Conservation (phyloP, 2,113 vertebrate genomes). For the Halcyon senegalensis region DNA sequence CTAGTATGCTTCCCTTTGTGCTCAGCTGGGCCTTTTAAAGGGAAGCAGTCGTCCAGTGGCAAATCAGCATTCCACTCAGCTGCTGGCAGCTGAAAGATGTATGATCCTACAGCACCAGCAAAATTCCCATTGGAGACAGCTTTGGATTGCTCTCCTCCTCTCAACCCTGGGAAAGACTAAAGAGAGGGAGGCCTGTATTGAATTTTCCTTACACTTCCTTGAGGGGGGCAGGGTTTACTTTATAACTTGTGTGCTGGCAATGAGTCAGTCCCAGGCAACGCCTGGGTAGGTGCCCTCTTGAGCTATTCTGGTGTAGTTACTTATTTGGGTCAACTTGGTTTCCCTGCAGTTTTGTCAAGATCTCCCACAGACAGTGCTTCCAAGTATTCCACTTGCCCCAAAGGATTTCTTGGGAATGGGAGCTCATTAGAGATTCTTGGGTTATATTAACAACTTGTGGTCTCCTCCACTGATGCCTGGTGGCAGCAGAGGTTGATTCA, state of each 20-base stretch:
- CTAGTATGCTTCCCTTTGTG: neutral
- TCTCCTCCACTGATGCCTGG: slow-evolving; percentile 9
- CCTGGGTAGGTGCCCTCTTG: neutral
- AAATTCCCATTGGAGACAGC: slow-evolving; percentile 38
- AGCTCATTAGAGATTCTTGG: slow-evolving; percentile 21
- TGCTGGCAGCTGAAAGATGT: slow-evolving; percentile 38
- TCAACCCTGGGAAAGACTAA: slow-evolving; percentile 7
- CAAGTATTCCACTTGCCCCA: neutral
- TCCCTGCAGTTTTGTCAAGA: neutral
- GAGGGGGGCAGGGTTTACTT: neutral
- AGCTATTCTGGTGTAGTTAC: neutral
- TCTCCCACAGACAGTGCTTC: neutral
- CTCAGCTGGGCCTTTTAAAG: neutral
- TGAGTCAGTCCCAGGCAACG: neutral
- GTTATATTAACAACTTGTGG: slow-evolving; percentile 6
- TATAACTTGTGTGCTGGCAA: neutral
- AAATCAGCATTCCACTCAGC: slow-evolving; percentile 19
- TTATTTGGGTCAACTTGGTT: neutral
- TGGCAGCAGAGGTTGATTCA: slow-evolving; percentile 46
- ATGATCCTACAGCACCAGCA: neutral
- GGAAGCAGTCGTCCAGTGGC: neutral
- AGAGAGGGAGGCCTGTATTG: neutral
- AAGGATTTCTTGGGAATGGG: slow-evolving; percentile 16
- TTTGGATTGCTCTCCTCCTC: neutral
- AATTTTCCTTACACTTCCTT: neutral